phyloP scores from a whole-genome alignment of 2,113 vertebrate genomes.

The Phodopus roborovskii region DNA sequence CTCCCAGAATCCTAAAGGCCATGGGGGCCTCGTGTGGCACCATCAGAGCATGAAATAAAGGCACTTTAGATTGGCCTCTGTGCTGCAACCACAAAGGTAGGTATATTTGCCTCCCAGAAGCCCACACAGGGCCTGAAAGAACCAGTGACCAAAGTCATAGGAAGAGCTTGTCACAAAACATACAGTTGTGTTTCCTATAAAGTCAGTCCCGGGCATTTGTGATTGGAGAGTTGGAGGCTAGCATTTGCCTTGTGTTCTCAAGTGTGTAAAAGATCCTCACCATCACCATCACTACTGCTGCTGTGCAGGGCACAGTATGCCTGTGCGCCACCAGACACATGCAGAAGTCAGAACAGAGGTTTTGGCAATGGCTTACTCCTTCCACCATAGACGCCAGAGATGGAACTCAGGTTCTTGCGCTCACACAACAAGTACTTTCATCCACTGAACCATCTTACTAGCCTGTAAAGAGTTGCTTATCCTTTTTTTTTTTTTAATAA shows the following conservation, averaged over 20 bases:
- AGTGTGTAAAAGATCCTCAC: neutral
- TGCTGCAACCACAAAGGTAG: neutral
- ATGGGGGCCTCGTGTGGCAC: neutral
- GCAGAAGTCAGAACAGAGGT: neutral
- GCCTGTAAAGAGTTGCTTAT: neutral
- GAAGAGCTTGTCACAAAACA: neutral
- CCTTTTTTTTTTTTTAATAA: neutral
- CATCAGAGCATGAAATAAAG: neutral
- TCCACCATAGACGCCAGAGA: neutral
- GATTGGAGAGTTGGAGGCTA: neutral
- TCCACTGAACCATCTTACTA: neutral
- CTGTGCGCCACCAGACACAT: neutral
- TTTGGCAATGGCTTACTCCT: neutral
- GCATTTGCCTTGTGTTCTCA: constrained; percentile 13
- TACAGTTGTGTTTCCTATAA: constrained; percentile 14
- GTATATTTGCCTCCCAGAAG: neutral
- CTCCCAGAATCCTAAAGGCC: no score
- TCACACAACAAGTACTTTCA: no score
- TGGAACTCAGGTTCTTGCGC: neutral
- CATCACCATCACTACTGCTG: neutral
- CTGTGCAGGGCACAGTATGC: neutral
- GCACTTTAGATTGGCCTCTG: neutral
- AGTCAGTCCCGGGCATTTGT: neutral
- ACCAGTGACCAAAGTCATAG: neutral
- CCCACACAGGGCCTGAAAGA: neutral